These are phyloP conservation scores for Cheilosia vulpina DNA, from an alignment of 2,888 invertebrate species.

Conservation along the genomic window DNA sequence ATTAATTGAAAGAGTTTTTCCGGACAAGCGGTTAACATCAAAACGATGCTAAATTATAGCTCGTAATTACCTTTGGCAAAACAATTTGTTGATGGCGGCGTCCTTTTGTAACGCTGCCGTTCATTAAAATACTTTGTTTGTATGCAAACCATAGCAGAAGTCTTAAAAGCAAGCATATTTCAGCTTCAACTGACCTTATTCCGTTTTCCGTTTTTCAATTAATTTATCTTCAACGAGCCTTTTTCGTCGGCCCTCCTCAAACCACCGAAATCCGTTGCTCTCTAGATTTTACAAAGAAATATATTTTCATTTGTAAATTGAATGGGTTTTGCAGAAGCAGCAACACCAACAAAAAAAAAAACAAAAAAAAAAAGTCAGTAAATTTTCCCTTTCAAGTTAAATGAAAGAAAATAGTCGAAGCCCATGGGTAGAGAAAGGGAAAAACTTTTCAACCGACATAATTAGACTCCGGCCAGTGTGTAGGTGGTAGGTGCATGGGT, in stretches of 20 bases:
- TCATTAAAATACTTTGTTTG: too few relatives aligned
- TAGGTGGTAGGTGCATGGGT: neutral
- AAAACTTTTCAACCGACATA: conserved; percentile 10
- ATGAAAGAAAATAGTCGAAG: conserved; percentile 11
- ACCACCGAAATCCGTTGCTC: neutral
- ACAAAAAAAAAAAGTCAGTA: neutral
- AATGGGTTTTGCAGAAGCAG: conserved; percentile 5
- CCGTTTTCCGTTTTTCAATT: conserved; percentile 22
- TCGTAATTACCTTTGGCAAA: too few relatives aligned
- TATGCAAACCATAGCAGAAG: too few relatives aligned
- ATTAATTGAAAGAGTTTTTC: too few relatives aligned
- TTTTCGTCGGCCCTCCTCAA: neutral
- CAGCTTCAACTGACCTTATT: conserved; percentile 20
- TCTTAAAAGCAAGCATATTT: neutral
- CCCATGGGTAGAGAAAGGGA: neutral
- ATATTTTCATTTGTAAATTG: conserved; percentile 50
- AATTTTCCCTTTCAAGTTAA: conserved; percentile 30
- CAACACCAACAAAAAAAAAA: neutral
- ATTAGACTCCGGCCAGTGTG: conserved; percentile 9
- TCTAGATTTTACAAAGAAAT: conserved; percentile 22
- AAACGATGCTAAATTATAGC: too few relatives aligned
- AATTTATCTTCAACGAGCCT: conserved; percentile 17
- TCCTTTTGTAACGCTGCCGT: too few relatives aligned
- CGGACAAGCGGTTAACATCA: too few relatives aligned
- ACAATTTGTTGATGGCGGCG: too few relatives aligned